Evolutionary conservation across 2,113 vertebrate genomes (phyloP).

Genomic region (Phocoena sinus): DNA sequence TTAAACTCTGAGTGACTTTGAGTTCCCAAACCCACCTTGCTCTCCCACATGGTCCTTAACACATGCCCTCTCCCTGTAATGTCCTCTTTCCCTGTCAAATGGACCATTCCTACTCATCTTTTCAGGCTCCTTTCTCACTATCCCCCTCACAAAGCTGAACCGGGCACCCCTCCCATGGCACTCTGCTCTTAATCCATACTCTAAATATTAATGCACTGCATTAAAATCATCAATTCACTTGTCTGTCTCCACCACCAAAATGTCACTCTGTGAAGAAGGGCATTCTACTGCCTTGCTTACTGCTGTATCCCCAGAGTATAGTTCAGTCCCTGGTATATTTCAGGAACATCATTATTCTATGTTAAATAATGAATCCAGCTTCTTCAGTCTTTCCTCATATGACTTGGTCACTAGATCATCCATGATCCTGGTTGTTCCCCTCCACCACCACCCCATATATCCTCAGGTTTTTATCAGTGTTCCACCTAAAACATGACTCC

Average conservation of each 20-base stretch:
- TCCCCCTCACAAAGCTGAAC: not conserved
- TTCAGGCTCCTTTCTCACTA: not conserved
- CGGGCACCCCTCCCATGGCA: not conserved
- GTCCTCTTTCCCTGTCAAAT: not conserved
- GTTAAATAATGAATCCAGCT: not conserved
- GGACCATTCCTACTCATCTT: not conserved
- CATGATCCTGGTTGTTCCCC: not conserved
- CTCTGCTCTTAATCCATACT: not conserved
- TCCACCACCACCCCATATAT: too few relatives aligned
- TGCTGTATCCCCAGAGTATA: not conserved
- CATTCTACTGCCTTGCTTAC: not conserved
- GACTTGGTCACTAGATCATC: not conserved
- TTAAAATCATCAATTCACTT: not conserved
- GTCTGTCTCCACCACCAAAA: not conserved
- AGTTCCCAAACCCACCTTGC: not conserved
- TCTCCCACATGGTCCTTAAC: not conserved
- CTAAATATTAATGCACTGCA: slow-evolving; percentile 29
- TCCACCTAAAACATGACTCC: not conserved
- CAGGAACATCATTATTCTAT: not conserved
- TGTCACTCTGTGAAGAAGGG: not conserved
- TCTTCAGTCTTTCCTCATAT: not conserved
- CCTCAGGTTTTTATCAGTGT: not conserved
- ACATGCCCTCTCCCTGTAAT: not conserved
- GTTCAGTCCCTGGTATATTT: not conserved
- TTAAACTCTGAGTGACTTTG: not conserved